Percentiles rank a stretch among this genome's conserved stretches.
phyloP scores from a whole-genome alignment of 1,140 invertebrate genomes.

The Eurosta solidaginis region DNA sequence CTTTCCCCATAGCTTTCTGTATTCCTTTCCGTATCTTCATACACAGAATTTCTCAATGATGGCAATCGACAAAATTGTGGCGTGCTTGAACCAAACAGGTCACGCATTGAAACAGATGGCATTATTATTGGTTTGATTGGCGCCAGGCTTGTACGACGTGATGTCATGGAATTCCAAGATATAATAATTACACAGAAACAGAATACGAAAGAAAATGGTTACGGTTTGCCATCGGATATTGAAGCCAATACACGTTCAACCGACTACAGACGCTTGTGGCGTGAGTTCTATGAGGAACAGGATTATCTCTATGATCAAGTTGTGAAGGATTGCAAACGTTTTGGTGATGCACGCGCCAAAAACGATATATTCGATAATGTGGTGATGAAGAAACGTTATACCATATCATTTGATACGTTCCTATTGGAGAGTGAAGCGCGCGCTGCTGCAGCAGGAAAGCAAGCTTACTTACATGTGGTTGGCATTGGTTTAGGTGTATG shows the following conservation, averaged over 20 bases:
- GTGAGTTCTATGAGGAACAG: conserved; percentile 34
- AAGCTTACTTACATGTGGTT: conserved; percentile 39
- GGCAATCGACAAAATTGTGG: conserved; percentile 65
- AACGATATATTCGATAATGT: conserved; percentile 37
- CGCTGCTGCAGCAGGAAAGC: conserved; percentile 27
- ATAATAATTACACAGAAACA: conserved; percentile 62
- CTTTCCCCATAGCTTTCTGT: conserved; percentile 59
- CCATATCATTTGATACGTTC: conserved; percentile 38
- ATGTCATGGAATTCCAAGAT: conserved; percentile 66
- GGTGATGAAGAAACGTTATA: conserved; percentile 39
- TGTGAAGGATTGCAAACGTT: conserved; percentile 30
- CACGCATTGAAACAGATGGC: conserved; percentile 46
- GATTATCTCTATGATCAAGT: conserved; percentile 31
- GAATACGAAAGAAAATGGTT: conserved; percentile 62
- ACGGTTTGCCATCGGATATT: conserved; percentile 36
- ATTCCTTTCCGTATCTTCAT: conserved; percentile 66
- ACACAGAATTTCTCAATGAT: conserved; percentile 69
- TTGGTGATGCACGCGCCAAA: conserved; percentile 23
- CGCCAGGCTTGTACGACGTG: conserved; percentile 59
- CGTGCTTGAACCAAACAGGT: conserved; percentile 47
- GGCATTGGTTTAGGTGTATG: conserved; percentile 40
- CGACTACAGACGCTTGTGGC: conserved; percentile 37
- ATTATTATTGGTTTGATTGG: conserved; percentile 61
- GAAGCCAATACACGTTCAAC: neutral
- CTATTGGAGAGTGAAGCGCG: conserved; percentile 34